Conservation (phyloP, 2,888 invertebrate genomes). For the Philereme vetulata region DNA sequence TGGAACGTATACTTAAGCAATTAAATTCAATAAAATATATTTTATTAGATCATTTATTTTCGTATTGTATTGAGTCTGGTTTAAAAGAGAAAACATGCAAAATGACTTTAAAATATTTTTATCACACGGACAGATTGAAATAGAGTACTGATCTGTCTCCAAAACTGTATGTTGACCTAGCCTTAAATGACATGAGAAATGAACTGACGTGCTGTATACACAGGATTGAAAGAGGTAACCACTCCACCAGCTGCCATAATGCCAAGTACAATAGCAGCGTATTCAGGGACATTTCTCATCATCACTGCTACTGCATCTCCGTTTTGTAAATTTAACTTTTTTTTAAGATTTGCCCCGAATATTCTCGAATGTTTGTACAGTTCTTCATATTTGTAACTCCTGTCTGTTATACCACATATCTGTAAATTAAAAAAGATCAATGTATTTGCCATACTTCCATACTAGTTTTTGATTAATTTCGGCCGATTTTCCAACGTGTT, state of each 20-base stretch:
- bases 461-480: too few relatives aligned
- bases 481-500: too few relatives aligned
- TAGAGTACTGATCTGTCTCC: background rate
- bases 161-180: background rate
- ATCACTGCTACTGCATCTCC: conserved; percentile 87
- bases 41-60: background rate
- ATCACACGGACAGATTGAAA: background rate
- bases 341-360: conserved; percentile 84
- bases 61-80: background rate
- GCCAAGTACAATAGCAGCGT: conserved; percentile 84
- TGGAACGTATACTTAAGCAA: background rate
- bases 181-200: background rate
- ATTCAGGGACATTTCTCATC: conserved; percentile 89
- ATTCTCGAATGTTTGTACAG: conserved; percentile 82
- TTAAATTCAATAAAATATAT: background rate
- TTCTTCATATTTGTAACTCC: conserved; percentile 86
- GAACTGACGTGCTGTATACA: conserved; percentile 84
- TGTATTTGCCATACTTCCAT: too few relatives aligned
- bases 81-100: background rate
- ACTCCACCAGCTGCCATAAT: conserved; percentile 85
- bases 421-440: conserved; percentile 47
- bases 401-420: conserved; percentile 88
- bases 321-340: conserved; percentile 83
- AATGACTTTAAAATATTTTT: background rate
- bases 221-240: conserved; percentile 88